Percentiles rank a stretch among this genome's conserved stretches.
Conservation (phyloP, 2,113 vertebrate species). For the Chaetura pelagica region DNA sequence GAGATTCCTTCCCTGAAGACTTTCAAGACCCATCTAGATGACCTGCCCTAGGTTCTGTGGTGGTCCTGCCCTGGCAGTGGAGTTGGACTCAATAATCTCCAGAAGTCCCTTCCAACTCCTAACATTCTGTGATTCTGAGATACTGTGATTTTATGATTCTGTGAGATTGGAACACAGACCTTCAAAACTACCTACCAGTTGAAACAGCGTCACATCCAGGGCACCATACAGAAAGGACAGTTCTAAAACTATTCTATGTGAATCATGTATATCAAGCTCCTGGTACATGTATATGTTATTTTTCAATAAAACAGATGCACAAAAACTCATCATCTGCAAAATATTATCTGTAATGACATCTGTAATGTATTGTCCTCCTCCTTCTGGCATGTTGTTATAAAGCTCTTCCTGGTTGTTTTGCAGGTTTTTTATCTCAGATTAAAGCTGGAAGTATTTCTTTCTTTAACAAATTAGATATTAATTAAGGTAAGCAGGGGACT, state of each 20-base stretch:
- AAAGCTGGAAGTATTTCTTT: slow-evolving; percentile 53
- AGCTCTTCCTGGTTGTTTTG: slow-evolving; percentile 2
- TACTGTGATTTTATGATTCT: too few relatives aligned
- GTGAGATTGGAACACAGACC: not conserved
- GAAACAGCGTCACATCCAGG: not conserved
- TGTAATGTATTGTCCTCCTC: not conserved
- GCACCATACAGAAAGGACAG: not conserved
- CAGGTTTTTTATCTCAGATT: slow-evolving; percentile 23
- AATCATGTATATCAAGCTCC: not conserved
- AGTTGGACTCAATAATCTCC: too few relatives aligned
- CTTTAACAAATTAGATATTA: slow-evolving; percentile 65
- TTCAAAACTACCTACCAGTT: not conserved
- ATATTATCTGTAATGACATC: not conserved
- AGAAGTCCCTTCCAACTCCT: too few relatives aligned
- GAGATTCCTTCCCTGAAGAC: too few relatives aligned
- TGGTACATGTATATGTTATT: not conserved
- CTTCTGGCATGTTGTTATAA: not conserved
- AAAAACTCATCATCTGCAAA: not conserved
- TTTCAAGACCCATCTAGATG: too few relatives aligned
- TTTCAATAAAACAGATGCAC: not conserved
- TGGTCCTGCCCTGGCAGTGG: too few relatives aligned
- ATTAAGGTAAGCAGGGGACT: slow-evolving; percentile 60
- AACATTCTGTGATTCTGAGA: too few relatives aligned
- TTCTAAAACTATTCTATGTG: not conserved
- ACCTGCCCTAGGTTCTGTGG: too few relatives aligned